Percentiles rank a stretch among this genome's conserved stretches.
phyloP scores from a whole-genome alignment of 2,797 vertebrate species.

The Acipenser transmontanus region DNA sequence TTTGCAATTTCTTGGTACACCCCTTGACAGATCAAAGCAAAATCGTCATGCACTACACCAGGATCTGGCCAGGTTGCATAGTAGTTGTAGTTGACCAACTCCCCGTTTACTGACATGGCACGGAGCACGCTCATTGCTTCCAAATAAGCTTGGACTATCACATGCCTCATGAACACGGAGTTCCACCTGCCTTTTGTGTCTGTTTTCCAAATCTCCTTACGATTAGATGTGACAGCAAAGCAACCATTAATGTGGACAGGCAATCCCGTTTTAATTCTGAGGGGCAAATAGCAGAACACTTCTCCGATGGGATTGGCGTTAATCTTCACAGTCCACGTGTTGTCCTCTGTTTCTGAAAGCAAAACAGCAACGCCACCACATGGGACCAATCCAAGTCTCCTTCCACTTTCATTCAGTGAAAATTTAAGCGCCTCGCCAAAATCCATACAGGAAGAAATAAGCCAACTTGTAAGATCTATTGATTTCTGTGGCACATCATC shows the following conservation, averaged over 20 bases:
- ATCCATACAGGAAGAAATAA: slow-evolving; percentile 95
- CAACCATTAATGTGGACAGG: slow-evolving; percentile 97
- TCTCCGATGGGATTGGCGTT: slow-evolving; percentile 76
- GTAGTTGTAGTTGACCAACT: slow-evolving; percentile 84
- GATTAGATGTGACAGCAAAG: slow-evolving; percentile 96
- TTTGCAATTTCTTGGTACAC: slow-evolving; percentile 97
- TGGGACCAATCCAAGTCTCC: slow-evolving; percentile 88
- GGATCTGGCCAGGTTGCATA: slow-evolving; percentile 93
- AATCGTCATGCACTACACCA: slow-evolving; percentile 90
- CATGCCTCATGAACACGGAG: slow-evolving; percentile 93
- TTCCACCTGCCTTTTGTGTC: slow-evolving; percentile 98
- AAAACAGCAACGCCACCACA: slow-evolving; percentile 88
- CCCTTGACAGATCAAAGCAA: slow-evolving; percentile 90
- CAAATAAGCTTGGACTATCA: slow-evolving; percentile 92
- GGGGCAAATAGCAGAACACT: slow-evolving; percentile 95
- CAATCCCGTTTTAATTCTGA: slow-evolving; percentile 96
- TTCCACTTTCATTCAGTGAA: slow-evolving; percentile 86
- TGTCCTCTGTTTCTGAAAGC: slow-evolving; percentile 82
- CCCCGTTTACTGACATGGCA: slow-evolving; percentile 76
- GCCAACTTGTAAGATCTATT: slow-evolving; percentile 89
- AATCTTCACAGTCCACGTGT: slow-evolving; percentile 85
- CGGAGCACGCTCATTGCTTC: slow-evolving; percentile 86
- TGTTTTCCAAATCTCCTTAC: slow-evolving; percentile 98
- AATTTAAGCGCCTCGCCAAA: slow-evolving; percentile 87
- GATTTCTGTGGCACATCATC: slow-evolving; percentile 92